Evolutionary conservation across 2,797 vertebrate species (phyloP).

Genomic region (Buceros bicornis): DNA sequence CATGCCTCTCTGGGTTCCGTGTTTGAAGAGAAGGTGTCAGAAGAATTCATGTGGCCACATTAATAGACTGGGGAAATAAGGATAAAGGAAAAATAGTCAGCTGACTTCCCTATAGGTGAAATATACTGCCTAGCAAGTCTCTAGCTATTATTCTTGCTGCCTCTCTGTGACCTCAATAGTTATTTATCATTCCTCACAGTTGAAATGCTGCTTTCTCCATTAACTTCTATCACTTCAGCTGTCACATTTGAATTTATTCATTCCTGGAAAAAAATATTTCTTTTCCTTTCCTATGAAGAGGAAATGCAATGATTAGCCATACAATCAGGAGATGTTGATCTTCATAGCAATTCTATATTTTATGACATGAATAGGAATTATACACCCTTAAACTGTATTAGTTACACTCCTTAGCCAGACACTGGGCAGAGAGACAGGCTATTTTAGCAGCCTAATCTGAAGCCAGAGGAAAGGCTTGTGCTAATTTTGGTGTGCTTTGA

Average conservation of each 20-base stretch:
- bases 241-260: constrained; percentile 12
- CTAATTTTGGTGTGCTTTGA: not conserved
- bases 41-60: not conserved
- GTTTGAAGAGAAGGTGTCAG: not conserved
- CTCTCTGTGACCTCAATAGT: not conserved
- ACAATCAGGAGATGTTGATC: constrained; percentile 20
- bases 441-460: not conserved
- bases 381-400: not conserved
- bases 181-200: not conserved
- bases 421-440: not conserved
- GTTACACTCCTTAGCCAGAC: constrained; percentile 8
- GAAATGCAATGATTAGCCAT: not conserved
- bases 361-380: not conserved
- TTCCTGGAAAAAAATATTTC: not conserved
- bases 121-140: not conserved
- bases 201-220: constrained; percentile 28
- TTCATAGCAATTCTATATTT: not conserved
- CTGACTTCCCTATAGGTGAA: not conserved
- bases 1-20: not conserved
- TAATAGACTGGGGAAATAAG: not conserved
- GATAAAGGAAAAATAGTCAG: not conserved
- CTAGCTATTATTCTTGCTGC: constrained; percentile 3
- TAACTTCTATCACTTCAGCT: constrained; percentile 28
- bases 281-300: not conserved
- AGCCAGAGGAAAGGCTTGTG: not conserved